A percentile compares a stretch with the other conserved stretches of the same genome.
Evolutionary conservation across 2,113 vertebrate genomes (phyloP).

Genomic region (Salvelinus alpinus): DNA sequence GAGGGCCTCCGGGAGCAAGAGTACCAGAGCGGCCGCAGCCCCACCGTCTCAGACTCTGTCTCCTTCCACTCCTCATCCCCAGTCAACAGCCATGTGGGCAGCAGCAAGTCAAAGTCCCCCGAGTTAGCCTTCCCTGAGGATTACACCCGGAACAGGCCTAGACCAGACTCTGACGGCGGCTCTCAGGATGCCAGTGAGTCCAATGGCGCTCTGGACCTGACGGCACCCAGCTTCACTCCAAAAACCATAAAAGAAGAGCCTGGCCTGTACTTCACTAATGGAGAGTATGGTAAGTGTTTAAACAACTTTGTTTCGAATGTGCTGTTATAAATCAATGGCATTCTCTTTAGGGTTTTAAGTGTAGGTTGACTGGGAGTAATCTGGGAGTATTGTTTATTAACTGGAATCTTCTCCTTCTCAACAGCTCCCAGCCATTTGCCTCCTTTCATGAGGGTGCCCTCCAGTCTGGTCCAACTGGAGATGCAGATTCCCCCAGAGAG

Average conservation of each 20-base stretch:
- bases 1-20: slow-evolving; percentile 75
- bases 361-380: neutral
- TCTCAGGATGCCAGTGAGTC: slow-evolving; percentile 52
- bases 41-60: slow-evolving; percentile 74
- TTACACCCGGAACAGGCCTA: slow-evolving; percentile 48
- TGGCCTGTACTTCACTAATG: slow-evolving; percentile 73
- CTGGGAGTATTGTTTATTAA: neutral
- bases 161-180: slow-evolving; percentile 68
- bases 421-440: slow-evolving; percentile 80
- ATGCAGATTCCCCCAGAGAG: slow-evolving; percentile 81
- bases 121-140: slow-evolving; percentile 69
- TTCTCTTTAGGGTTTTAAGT: neutral
- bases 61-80: slow-evolving; percentile 84
- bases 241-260: slow-evolving; percentile 84
- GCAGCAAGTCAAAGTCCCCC: slow-evolving; percentile 78
- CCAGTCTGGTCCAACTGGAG: slow-evolving; percentile 88
- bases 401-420: neutral
- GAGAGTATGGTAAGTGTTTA: slow-evolving; percentile 78
- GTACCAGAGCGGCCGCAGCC: slow-evolving; percentile 83
- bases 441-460: slow-evolving; percentile 80
- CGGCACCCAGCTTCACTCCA: slow-evolving; percentile 76
- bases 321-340: neutral
- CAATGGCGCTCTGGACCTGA: slow-evolving; percentile 86
- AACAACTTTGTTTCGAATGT: neutral
- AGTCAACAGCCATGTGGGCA: slow-evolving; percentile 77